Evolutionary conservation across 1,140 invertebrate species (phyloP).

Genomic region (Uloborus diversus): DNA sequence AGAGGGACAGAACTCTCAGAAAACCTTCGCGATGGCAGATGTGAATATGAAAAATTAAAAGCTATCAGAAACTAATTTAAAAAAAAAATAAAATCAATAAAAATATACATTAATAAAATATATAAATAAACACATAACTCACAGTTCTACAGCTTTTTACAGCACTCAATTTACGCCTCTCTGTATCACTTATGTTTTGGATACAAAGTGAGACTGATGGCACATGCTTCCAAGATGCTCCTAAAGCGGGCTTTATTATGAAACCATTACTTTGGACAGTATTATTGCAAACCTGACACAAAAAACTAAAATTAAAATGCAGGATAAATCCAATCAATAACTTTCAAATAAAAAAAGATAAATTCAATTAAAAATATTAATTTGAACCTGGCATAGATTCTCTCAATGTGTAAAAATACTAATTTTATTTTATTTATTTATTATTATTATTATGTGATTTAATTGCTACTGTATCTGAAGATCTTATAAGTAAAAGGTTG

Average conservation of each 20-base stretch:
- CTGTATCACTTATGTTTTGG: not conserved
- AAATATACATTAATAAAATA: not conserved
- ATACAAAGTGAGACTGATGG: conserved; percentile 37
- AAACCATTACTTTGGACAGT: conserved; percentile 18
- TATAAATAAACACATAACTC: not conserved
- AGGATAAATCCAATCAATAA: no score
- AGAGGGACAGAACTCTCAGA: not conserved
- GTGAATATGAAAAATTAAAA: not conserved
- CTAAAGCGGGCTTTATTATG: conserved; percentile 32
- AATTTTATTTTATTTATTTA: no score
- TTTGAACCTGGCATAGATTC: no score
- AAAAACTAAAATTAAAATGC: no score
- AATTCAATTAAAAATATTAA: no score
- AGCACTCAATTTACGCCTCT: conserved; percentile 6
- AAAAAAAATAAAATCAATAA: not conserved
- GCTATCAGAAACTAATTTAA: not conserved
- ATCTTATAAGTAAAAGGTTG: no score
- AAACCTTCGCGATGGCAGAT: not conserved
- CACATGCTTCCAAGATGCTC: conserved; percentile 32
- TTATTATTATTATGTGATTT: no score
- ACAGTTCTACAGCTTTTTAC: conserved; percentile 46
- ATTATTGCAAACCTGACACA: conserved; percentile 45
- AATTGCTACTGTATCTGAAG: no score
- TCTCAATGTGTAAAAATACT: no score
- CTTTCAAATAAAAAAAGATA: no score